These are phyloP conservation scores for Eptatretus burgeri DNA, from an alignment of 2,113 vertebrate species.

Conservation along the genomic window DNA sequence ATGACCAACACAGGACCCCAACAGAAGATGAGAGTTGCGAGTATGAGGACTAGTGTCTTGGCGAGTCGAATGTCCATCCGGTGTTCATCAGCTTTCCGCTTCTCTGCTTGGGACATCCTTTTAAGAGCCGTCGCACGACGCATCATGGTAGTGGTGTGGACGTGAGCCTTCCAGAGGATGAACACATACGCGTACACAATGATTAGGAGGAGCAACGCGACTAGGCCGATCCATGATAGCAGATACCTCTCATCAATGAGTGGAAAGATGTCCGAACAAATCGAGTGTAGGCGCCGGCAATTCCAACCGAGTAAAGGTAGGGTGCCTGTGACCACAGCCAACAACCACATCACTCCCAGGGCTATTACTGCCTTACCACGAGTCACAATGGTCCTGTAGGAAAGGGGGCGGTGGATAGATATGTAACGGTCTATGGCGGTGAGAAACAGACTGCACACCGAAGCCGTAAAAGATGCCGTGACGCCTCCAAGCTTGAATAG, in stretches of 20 bases:
- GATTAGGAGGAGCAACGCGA: conserved; percentile 60
- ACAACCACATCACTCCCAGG: conserved; percentile 92
- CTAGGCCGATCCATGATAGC: conserved; percentile 95
- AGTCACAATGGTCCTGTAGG: conserved; percentile 87
- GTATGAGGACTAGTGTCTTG: conserved; percentile 88
- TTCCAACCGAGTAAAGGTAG: conserved; percentile 94
- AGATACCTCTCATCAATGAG: conserved; percentile 82
- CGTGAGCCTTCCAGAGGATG: conserved; percentile 94
- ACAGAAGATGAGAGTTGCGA: conserved; percentile 85
- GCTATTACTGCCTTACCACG: conserved; percentile 84
- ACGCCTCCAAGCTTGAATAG: conserved; percentile 92
- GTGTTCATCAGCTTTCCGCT: conserved; percentile 78
- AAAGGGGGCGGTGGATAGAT: conserved; percentile 72
- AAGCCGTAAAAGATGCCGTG: conserved; percentile 82
- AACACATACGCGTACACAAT: conserved; percentile 97
- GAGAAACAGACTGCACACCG: conserved; percentile 86
- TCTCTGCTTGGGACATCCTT: conserved; percentile 59
- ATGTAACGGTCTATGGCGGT: conserved; percentile 95
- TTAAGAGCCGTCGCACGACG: conserved; percentile 85
- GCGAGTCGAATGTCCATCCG: conserved; percentile 96
- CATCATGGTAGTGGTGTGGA: conserved; percentile 75
- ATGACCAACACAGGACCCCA: conserved; percentile 92
- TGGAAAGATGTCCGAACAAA: conserved; percentile 91
- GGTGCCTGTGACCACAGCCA: conserved; percentile 69
- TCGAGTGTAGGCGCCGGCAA: conserved; percentile 66